Conservation (phyloP, 2,888 invertebrate species). For the Antheraea assamensis region DNA sequence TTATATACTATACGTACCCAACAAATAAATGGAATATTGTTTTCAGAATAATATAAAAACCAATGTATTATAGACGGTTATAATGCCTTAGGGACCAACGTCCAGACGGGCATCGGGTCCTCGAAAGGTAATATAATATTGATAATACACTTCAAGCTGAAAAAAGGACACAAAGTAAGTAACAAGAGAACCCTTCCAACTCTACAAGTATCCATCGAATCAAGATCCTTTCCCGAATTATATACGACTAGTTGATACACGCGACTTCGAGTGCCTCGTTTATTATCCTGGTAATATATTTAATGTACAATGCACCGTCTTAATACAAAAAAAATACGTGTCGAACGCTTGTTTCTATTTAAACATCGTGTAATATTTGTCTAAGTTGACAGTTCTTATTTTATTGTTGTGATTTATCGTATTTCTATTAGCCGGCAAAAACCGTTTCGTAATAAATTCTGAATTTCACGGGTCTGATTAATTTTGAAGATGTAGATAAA, state of each 20-base stretch:
- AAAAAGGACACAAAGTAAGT: background rate
- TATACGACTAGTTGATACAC: background rate
- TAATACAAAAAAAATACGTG: too few relatives aligned
- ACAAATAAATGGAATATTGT: slow-evolving; percentile 11
- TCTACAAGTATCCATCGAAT: slow-evolving; percentile 1
- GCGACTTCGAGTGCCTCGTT: background rate
- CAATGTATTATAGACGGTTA: background rate
- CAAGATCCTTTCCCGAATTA: background rate
- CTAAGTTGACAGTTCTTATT: too few relatives aligned
- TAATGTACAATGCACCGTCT: too few relatives aligned
- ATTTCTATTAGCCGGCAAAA: too few relatives aligned
- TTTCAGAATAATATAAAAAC: background rate
- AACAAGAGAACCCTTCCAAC: background rate
- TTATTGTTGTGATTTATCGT: too few relatives aligned
- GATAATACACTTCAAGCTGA: background rate
- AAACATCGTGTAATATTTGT: too few relatives aligned
- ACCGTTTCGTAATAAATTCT: too few relatives aligned
- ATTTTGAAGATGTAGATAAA: too few relatives aligned
- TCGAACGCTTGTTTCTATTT: too few relatives aligned
- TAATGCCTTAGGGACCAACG: background rate
- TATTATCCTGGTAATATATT: background rate
- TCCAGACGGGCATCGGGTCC: background rate
- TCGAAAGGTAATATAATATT: slow-evolving; percentile 5
- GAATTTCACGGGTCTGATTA: too few relatives aligned
- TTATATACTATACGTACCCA: background rate